Conservation (phyloP, 2,113 vertebrate genomes). For the Salminus brasiliensis region DNA sequence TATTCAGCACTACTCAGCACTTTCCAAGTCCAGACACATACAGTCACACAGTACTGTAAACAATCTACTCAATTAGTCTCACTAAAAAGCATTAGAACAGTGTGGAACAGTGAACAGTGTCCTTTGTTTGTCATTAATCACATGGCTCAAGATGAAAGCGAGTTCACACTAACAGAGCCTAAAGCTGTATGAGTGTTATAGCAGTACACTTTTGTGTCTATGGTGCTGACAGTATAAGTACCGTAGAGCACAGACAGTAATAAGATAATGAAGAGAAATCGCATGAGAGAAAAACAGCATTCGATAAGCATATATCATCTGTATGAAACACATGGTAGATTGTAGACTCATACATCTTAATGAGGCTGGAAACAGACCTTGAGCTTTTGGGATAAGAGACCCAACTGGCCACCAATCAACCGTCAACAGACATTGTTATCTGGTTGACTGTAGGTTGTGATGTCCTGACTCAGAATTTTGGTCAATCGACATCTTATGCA, state of each 20-base stretch:
- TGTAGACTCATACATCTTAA: background rate
- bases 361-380: background rate
- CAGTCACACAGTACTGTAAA: background rate
- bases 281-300: background rate
- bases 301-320: conserved; percentile 26
- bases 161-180: background rate
- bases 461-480: too few relatives aligned
- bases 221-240: conserved; percentile 16
- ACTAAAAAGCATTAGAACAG: background rate
- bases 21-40: conserved; percentile 26
- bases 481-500: too few relatives aligned
- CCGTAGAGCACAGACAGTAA: background rate
- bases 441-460: too few relatives aligned
- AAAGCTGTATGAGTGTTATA: background rate
- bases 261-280: conserved; percentile 30
- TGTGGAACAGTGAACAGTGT: too few relatives aligned
- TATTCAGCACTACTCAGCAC: conserved; percentile 52
- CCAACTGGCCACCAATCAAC: too few relatives aligned
- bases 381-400: too few relatives aligned
- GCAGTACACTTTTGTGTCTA: conserved; percentile 4
- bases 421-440: too few relatives aligned
- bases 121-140: background rate
- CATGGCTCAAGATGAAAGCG: background rate
- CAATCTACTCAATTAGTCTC: background rate
- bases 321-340: background rate